A percentile compares a stretch with the other conserved stretches of the same genome.
Evolutionary conservation across 2,888 invertebrate genomes (phyloP).

Genomic region (Laspeyria flexula): DNA sequence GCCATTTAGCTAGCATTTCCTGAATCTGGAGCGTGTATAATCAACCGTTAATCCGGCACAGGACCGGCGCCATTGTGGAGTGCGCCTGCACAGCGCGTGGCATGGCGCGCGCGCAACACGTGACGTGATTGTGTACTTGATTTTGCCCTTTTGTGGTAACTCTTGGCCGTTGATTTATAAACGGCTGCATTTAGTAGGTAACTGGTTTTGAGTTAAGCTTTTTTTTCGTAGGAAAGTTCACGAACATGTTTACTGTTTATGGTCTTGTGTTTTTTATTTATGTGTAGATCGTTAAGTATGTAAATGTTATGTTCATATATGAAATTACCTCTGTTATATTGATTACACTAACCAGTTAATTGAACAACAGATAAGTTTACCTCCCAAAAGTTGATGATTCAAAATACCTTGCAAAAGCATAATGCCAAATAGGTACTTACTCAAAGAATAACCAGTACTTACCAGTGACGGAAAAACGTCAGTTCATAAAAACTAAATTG

Average conservation of each 20-base stretch:
- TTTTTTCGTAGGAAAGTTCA: slow-evolving; percentile 10
- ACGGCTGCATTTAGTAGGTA: slow-evolving; percentile 35
- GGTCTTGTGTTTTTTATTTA: neutral
- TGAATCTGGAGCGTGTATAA: slow-evolving; percentile 83
- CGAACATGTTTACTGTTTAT: slow-evolving; percentile 3
- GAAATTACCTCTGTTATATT: neutral
- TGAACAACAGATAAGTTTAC: neutral
- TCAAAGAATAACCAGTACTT: too few relatives aligned
- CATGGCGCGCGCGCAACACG: slow-evolving; percentile 79
- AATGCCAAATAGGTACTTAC: too few relatives aligned
- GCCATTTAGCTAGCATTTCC: slow-evolving; percentile 70
- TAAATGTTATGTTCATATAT: neutral
- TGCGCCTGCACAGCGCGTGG: slow-evolving; percentile 74
- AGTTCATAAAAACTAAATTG: too few relatives aligned
- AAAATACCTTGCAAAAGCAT: too few relatives aligned
- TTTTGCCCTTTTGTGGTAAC: slow-evolving; percentile 75
- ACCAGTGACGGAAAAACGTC: too few relatives aligned
- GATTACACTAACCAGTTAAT: slow-evolving; percentile 1
- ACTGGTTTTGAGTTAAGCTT: slow-evolving; percentile 27
- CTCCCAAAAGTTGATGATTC: too few relatives aligned
- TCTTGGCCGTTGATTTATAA: slow-evolving; percentile 55
- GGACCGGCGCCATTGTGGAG: slow-evolving; percentile 57
- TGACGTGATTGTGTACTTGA: slow-evolving; percentile 73
- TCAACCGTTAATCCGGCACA: slow-evolving; percentile 80
- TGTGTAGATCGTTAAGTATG: neutral